Conservation (phyloP, 2,113 vertebrate species). For the Pseudorhombus dupliciocellatus region DNA sequence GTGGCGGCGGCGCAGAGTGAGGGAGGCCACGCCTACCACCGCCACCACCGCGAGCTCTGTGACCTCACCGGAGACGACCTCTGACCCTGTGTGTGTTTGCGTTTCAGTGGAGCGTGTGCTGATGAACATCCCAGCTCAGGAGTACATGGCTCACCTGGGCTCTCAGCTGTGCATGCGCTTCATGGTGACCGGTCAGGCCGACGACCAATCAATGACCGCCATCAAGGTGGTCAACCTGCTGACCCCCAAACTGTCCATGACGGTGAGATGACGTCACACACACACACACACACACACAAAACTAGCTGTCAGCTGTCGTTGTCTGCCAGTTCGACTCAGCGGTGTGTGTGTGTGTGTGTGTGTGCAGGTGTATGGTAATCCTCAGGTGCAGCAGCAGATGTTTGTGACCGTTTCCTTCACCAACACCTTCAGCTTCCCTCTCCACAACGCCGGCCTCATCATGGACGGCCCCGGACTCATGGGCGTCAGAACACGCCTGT, state of each 20-base stretch:
- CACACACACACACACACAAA: neutral
- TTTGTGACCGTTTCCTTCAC: conserved; percentile 83
- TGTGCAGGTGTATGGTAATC: conserved; percentile 31
- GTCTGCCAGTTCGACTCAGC: no score
- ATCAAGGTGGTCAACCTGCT: conserved; percentile 77
- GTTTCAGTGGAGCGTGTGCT: conserved; percentile 70
- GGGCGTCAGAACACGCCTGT: conserved; percentile 65
- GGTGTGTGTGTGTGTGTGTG: neutral
- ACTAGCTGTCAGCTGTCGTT: no score
- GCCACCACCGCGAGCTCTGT: no score
- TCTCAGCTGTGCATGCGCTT: conserved; percentile 85
- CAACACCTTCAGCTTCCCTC: conserved; percentile 80
- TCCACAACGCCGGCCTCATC: conserved; percentile 73
- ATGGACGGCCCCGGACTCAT: conserved; percentile 84
- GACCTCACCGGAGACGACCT: neutral
- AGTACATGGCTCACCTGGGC: conserved; percentile 85
- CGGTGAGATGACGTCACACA: conserved; percentile 70
- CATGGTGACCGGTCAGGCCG: conserved; percentile 77
- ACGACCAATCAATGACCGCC: conserved; percentile 68
- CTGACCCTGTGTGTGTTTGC: neutral
- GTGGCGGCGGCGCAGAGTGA: conserved; percentile 51
- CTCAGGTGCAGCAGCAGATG: conserved; percentile 55
- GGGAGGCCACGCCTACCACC: neutral
- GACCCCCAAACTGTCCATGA: conserved; percentile 78
- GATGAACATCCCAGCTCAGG: conserved; percentile 69